A percentile compares a stretch with the other conserved stretches of the same genome.
phyloP scores from a whole-genome alignment of 2,113 vertebrate genomes.

The Rousettus leschenaultii region DNA sequence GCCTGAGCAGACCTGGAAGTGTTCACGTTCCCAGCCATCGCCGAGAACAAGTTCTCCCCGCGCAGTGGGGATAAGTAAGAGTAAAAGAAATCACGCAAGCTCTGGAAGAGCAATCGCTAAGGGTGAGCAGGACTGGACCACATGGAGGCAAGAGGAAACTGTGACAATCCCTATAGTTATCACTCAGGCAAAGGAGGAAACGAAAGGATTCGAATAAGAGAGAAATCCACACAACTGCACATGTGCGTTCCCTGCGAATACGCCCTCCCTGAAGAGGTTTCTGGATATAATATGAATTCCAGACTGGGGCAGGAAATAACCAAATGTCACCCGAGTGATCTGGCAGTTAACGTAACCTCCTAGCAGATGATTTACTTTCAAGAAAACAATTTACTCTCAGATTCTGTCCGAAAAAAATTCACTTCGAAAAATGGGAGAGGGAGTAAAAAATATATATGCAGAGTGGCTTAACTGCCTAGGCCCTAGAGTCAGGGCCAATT shows the following conservation, averaged over 20 bases:
- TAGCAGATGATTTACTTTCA: conserved; percentile 6
- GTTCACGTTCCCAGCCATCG: not conserved
- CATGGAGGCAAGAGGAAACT: not conserved
- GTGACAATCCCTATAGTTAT: not conserved
- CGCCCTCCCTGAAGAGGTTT: not conserved
- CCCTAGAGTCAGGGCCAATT: not conserved
- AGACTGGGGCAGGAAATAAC: conserved; percentile 24
- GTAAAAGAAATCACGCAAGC: not conserved
- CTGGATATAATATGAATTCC: conserved; percentile 30
- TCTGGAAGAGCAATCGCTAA: not conserved
- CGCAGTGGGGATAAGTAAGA: not conserved
- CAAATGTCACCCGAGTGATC: conserved; percentile 43
- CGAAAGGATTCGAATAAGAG: not conserved
- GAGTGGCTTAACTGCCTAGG: not conserved
- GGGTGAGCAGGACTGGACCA: not conserved
- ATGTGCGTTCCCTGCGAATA: not conserved
- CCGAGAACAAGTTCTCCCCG: not conserved
- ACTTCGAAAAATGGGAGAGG: not conserved
- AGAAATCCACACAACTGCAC: not conserved
- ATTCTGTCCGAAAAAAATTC: not conserved
- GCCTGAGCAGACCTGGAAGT: not conserved
- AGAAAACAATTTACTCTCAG: conserved; percentile 22
- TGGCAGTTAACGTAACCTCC: conserved; percentile 12
- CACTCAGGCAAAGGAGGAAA: not conserved
- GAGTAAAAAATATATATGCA: not conserved